Percentiles rank a stretch among this genome's conserved stretches.
Conservation (phyloP, 2,113 vertebrate species). For the Petaurus breviceps region DNA sequence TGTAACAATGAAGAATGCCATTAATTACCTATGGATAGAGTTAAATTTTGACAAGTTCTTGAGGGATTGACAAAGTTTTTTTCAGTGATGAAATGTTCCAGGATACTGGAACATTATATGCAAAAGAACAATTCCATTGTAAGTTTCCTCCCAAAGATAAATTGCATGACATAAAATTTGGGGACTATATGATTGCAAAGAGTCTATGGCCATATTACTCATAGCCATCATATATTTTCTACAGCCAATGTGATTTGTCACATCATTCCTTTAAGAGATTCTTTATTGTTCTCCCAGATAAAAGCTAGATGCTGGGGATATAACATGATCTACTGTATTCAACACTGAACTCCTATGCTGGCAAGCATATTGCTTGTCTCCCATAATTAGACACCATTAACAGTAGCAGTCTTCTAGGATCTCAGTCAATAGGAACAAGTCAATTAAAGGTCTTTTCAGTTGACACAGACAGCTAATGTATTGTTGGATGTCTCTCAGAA, state of each 20-base stretch:
- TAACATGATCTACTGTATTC: constrained; percentile 23
- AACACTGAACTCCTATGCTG: constrained; percentile 28
- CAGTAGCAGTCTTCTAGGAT: constrained; percentile 15
- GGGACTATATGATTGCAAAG: neutral
- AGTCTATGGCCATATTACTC: neutral
- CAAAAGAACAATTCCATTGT: neutral
- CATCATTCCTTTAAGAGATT: constrained; percentile 33
- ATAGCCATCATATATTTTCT: constrained; percentile 39
- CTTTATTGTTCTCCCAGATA: constrained; percentile 45
- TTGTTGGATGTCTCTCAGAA: constrained; percentile 32
- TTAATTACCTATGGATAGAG: neutral
- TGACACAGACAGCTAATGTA: constrained; percentile 9
- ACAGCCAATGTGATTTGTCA: constrained; percentile 24
- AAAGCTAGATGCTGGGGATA: constrained; percentile 38
- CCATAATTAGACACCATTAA: neutral
- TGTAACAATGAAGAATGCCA: neutral
- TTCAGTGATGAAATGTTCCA: neutral
- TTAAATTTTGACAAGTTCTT: neutral
- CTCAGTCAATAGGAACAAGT: constrained; percentile 31
- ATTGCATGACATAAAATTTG: constrained; percentile 9
- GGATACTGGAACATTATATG: neutral
- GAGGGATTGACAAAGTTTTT: neutral
- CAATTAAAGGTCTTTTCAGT: constrained; percentile 56
- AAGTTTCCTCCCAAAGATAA: neutral
- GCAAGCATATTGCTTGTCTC: constrained; percentile 26